A percentile compares a stretch with the other conserved stretches of the same genome.
Conservation (phyloP, 2,113 vertebrate species). For the Varanus salvator region DNA sequence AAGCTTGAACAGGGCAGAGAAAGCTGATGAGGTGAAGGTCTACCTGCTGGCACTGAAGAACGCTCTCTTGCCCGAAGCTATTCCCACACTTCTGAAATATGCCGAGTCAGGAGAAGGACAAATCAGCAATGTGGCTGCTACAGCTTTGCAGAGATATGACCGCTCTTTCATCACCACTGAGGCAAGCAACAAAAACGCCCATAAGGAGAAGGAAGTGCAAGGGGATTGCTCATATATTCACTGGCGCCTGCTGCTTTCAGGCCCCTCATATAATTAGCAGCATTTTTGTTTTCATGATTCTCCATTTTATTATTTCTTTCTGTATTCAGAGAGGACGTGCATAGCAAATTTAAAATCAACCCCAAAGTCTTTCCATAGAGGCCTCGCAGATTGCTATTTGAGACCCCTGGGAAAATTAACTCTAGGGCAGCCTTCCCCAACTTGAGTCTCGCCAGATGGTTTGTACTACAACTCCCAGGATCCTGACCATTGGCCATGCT, state of each 20-base stretch:
- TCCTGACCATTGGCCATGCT: neutral
- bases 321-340: neutral
- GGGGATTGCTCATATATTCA: conserved; percentile 19
- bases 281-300: neutral
- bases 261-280: neutral
- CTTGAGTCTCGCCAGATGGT: too few species aligned
- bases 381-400: neutral
- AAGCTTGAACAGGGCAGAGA: conserved; percentile 82
- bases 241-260: neutral
- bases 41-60: conserved; percentile 95
- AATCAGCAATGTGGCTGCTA: conserved; percentile 85
- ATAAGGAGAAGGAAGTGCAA: neutral
- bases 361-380: neutral
- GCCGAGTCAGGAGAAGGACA: conserved; percentile 87
- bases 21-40: conserved; percentile 85
- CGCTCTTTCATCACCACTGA: conserved; percentile 83
- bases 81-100: conserved; percentile 88
- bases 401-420: neutral
- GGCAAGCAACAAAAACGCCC: conserved; percentile 72
- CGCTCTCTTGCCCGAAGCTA: conserved; percentile 87
- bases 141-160: conserved; percentile 89
- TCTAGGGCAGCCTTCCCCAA: neutral
- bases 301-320: neutral
- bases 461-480: neutral
- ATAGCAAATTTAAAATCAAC: neutral